Base-by-base conservation (phyloP, 2,113 vertebrate species). In the Melospiza melodia region DNA sequence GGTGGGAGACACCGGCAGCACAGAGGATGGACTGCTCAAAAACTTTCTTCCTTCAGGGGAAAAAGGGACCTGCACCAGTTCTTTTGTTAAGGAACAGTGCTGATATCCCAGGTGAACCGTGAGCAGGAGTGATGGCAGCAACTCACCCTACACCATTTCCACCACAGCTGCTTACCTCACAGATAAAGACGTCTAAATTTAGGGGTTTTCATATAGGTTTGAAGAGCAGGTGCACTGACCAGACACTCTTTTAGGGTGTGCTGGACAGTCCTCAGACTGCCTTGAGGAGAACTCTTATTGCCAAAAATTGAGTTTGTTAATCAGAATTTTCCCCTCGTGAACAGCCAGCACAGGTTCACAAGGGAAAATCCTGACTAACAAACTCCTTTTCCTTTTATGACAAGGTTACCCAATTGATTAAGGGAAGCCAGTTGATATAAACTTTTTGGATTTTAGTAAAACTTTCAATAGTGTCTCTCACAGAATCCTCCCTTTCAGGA, bases 271-370 rank as follows among this genome's bases (percentile, higher is more conserved):
- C 13, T 74, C 37, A 63, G 62, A 43, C 15, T 62, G 28, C 51
- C n/a, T 69, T 51, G 54, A 66, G n/a, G 21, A 52, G n/a, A 48
- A 41, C 13, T 27, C 8, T 24, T 24, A 4, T 52, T 7, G 8
- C 10, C 16, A n/a, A 84, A 84, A 63, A 28, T 57, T 17, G 19
- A 62, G 15, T 51, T 84, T 49, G 41, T 71, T 71, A 33, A 8
- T 20, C 19, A 51, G 43, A 18, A 63, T 10, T 43, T 63, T 44
- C 3, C 8, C 41, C 22, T 49, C 1, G 0, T 37, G 27, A 71
- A 63, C 15, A 49, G 49, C 22, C 57, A 49, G 12, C 49, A 37
- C 0, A 0, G 41, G 10, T 27, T 83, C 48, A 19, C 7, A 25
- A 62, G 14, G 35, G 31, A 10, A 43, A 71, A 63, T 43, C 31